These are phyloP conservation scores for Hirtodrosophila histrioides DNA, from an alignment of 2,888 invertebrate species.

Conservation along the genomic window DNA sequence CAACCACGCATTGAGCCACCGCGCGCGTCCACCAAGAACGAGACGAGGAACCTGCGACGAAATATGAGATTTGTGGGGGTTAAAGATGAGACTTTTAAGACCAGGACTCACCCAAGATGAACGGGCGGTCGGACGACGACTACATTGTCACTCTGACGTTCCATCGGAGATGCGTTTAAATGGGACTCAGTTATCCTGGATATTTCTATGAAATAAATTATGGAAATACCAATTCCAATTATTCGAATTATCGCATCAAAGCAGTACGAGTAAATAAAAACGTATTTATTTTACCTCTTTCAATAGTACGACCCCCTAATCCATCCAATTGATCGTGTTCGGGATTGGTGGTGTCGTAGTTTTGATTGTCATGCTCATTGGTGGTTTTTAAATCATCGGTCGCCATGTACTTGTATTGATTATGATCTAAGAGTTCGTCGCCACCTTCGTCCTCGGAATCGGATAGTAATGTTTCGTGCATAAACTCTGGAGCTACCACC, in stretches of 20 bases:
- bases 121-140: conserved; percentile 87
- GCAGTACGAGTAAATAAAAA: background rate
- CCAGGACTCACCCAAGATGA: conserved; percentile 86
- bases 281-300: conserved; percentile 44
- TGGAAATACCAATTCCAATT: background rate
- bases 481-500: conserved; percentile 98
- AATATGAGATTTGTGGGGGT: too few relatives aligned
- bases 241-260: too few relatives aligned
- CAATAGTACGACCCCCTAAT: conserved; percentile 28
- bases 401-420: conserved; percentile 91
- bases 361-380: conserved; percentile 89
- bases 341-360: conserved; percentile 87
- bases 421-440: conserved; percentile 87
- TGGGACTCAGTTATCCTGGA: conserved; percentile 1
- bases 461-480: conserved; percentile 99
- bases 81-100: too few relatives aligned
- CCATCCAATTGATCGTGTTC: conserved; percentile 85
- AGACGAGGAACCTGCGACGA: conserved; percentile 94
- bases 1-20: conserved; percentile 99
- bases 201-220: conserved; percentile 18
- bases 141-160: conserved; percentile 86
- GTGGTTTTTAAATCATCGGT: conserved; percentile 91
- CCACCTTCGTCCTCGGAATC: conserved; percentile 99
- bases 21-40: conserved; percentile 99
- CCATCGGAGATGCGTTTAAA: conserved; percentile 64